Percentiles rank a stretch among this genome's conserved stretches.
These are phyloP conservation scores for Corythoichthys intestinalis DNA, from an alignment of 2,113 vertebrate genomes.

Conservation along the genomic window DNA sequence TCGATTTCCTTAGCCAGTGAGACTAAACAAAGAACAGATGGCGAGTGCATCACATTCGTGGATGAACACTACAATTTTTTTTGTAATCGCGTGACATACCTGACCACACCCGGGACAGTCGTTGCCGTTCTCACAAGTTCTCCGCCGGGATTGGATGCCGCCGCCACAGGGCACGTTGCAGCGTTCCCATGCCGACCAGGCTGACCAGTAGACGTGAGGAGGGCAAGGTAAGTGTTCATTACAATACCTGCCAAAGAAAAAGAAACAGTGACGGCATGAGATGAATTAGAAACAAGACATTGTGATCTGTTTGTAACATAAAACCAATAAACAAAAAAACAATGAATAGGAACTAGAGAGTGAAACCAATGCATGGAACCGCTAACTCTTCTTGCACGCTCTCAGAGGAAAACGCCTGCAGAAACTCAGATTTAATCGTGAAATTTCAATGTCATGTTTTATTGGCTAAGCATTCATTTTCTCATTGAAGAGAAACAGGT, in stretches of 20 bases:
- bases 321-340: not conserved
- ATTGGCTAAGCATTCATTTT: too few species aligned
- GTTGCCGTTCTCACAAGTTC: constrained; percentile 90
- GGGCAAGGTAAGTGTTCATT: constrained; percentile 94
- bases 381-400: too few species aligned
- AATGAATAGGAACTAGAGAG: not conserved
- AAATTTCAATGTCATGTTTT: too few species aligned
- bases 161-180: constrained; percentile 92
- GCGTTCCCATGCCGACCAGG: constrained; percentile 94
- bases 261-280: not conserved
- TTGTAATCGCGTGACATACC: constrained; percentile 66
- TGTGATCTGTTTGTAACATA: not conserved
- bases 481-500: not conserved
- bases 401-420: too few species aligned
- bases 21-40: constrained; percentile 20
- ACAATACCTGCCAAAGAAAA: constrained; percentile 80
- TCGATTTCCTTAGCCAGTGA: constrained; percentile 42
- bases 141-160: constrained; percentile 87
- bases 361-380: too few species aligned
- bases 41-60: not conserved
- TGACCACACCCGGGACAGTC: constrained; percentile 88
- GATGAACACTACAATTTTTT: not conserved
- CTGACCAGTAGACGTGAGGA: constrained; percentile 91
- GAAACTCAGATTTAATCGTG: too few species aligned
- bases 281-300: not conserved